Evolutionary conservation across 2,888 invertebrate species (phyloP).

Genomic region (Spilosoma lubricipeda): DNA sequence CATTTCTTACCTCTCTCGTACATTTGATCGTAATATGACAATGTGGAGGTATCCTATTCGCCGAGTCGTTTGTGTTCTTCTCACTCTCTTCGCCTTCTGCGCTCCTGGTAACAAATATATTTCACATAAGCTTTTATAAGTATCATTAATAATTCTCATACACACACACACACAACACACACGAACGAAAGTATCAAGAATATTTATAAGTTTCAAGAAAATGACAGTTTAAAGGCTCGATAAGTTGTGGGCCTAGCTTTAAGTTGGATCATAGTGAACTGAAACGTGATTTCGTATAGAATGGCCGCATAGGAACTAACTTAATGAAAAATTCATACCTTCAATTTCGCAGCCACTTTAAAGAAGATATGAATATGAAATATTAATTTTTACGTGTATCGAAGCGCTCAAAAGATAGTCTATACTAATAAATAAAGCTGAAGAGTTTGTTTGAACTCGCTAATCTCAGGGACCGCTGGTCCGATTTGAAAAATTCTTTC

Average conservation of each 20-base stretch:
- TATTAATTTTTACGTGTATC: not conserved
- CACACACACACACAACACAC: too few species aligned
- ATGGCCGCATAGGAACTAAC: too few species aligned
- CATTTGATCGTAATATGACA: conserved; percentile 97
- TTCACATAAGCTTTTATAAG: conserved; percentile 1
- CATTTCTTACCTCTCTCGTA: conserved; percentile 92
- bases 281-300: too few species aligned
- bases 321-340: too few species aligned
- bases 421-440: too few species aligned
- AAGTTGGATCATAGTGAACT: not conserved
- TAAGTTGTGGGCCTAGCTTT: too few species aligned
- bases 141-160: not conserved
- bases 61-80: conserved; percentile 75
- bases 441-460: too few species aligned
- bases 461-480: too few species aligned
- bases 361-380: conserved; percentile 1
- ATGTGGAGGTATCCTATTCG: conserved; percentile 90
- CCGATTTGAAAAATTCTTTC: too few species aligned
- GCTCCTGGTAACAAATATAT: conserved; percentile 61
- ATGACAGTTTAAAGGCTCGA: too few species aligned
- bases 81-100: conserved; percentile 76
- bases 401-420: not conserved
- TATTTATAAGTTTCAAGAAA: not conserved
- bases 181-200: not conserved
- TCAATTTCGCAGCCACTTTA: conserved; percentile 5